These are phyloP conservation scores for Lasaia peninsularis DNA, from an alignment of 1,140 invertebrate species.

Conservation along the genomic window DNA sequence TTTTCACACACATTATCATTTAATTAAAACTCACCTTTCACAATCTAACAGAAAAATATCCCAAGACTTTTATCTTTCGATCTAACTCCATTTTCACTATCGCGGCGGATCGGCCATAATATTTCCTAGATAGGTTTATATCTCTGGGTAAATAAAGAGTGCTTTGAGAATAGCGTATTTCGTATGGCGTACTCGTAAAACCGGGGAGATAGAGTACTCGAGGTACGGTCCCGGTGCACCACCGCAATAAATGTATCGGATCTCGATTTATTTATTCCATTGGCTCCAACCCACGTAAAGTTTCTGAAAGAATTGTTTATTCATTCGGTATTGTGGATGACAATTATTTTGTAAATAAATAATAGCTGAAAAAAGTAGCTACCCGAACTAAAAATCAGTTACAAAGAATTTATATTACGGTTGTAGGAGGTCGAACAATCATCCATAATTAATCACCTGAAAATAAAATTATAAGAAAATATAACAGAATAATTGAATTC, in stretches of 20 bases:
- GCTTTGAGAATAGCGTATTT: slow-evolving; percentile 7
- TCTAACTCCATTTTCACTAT: too few relatives aligned
- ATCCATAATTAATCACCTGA: too few relatives aligned
- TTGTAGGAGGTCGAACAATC: too few relatives aligned
- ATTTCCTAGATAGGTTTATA: slow-evolving; percentile 2
- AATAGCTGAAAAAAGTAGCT: too few relatives aligned
- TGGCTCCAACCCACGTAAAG: slow-evolving; percentile 17
- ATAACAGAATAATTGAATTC: too few relatives aligned
- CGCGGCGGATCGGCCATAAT: background rate
- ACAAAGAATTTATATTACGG: too few relatives aligned
- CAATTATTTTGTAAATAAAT: background rate
- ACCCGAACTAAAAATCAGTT: too few relatives aligned
- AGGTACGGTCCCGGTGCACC: slow-evolving; percentile 2
- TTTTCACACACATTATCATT: too few relatives aligned
- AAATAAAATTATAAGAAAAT: too few relatives aligned
- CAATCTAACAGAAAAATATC: too few relatives aligned
- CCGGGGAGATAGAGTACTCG: slow-evolving; percentile 4
- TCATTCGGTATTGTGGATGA: background rate
- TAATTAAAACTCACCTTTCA: too few relatives aligned
- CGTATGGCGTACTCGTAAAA: slow-evolving; percentile 17
- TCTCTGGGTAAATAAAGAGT: background rate
- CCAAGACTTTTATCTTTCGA: too few relatives aligned
- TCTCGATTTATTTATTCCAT: slow-evolving; percentile 19
- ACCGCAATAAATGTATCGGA: slow-evolving; percentile 20
- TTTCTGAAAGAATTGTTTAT: slow-evolving; percentile 8